Evolutionary conservation across 2,113 vertebrate genomes (phyloP).

Genomic region (Peromyscus maniculatus): DNA sequence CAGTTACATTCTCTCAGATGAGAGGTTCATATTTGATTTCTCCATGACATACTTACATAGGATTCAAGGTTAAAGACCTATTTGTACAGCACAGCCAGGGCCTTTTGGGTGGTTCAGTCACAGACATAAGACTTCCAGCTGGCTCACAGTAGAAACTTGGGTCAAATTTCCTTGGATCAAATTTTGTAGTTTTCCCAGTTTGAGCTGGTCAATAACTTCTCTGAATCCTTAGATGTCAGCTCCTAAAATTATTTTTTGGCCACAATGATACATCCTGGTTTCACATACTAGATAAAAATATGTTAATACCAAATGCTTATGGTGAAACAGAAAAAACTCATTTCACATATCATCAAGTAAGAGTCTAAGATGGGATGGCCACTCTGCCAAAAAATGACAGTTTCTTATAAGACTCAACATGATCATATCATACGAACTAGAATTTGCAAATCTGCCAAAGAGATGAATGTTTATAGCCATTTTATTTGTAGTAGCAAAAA

Average conservation of each 20-base stretch:
- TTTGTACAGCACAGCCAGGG: not conserved
- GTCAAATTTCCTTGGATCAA: not conserved
- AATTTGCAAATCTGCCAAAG: not conserved
- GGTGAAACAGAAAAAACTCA: not conserved
- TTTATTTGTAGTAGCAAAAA: slow-evolving; percentile 51
- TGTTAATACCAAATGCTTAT: not conserved
- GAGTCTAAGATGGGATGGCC: not conserved
- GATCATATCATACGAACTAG: not conserved
- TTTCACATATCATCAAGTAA: not conserved
- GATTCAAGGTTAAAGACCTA: not conserved
- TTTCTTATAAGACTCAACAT: slow-evolving; percentile 35
- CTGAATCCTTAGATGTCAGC: slow-evolving; percentile 55
- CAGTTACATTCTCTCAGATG: not conserved
- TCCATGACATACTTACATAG: not conserved
- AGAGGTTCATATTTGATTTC: not conserved
- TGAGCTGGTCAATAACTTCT: not conserved
- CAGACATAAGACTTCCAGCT: not conserved
- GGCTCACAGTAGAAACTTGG: not conserved
- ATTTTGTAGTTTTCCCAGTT: not conserved
- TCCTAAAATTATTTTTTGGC: slow-evolving; percentile 76
- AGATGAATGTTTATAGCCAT: not conserved
- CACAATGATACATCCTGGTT: not conserved
- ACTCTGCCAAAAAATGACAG: not conserved
- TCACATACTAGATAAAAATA: not conserved
- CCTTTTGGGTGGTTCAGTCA: not conserved